Evolutionary conservation across 2,888 invertebrate genomes (phyloP), one percentile per base, ranked within the genome.

Genomic region (Drosophila atripex): DNA sequence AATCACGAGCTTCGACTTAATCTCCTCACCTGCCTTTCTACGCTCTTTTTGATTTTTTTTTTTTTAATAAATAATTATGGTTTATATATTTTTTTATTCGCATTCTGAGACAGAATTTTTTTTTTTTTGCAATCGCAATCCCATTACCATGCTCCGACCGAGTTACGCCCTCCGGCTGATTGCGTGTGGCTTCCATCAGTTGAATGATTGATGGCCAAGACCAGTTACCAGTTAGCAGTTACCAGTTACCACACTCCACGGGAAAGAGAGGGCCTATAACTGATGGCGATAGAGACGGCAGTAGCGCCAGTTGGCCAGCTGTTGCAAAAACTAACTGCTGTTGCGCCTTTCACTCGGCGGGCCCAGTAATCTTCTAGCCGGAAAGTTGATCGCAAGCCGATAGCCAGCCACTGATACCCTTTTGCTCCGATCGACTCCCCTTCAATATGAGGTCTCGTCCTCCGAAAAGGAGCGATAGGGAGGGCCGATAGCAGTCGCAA

Each of bases 401-500:
- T 79, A 79, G 78, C 68, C 66, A 65, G 70, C 39, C 66, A 60
- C 59, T 80, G 88, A 83, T 86, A 88, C 86, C 66, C 72, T 69
- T 69, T 65, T 63, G 11, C 45, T 52, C 75, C 70, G 39, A 41
- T 70, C 76, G 63, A 63, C 16, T 12, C 32, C 32, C 30, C 11
- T 32, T 14, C 5, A 3, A 9, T 28, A 16, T 30, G 18, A 11
- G n/a, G n/a, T 38, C n/a, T n/a, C n/a, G n/a, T n/a, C 16, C 41
- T 16, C 14, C 16, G 12, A 53, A 52, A 63, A 55, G 65, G 23
- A 35, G 28, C 28, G 82, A 82, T 82, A 86, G 84, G 85, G 58
- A 50, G 76, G 53, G 46, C 70, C 18, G 82, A 80, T 85, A 87
- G 74, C 46, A 59, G 88, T 80, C 84, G 78, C 88, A 85, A 88